phyloP scores from a whole-genome alignment of 1,140 invertebrate species.

The Drosophila eugracilis region DNA sequence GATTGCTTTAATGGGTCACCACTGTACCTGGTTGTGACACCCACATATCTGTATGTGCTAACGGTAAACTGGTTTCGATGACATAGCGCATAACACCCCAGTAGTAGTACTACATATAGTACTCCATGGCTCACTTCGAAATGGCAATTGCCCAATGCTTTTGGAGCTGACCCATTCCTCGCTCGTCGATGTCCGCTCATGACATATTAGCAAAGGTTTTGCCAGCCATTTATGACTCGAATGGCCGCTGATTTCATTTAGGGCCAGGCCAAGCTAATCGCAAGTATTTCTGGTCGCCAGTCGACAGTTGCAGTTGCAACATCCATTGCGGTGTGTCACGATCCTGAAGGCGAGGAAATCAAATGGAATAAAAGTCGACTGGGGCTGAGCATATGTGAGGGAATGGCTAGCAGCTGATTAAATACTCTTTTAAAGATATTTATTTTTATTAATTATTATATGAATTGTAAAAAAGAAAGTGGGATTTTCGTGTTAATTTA shows the following conservation, averaged over 20 bases:
- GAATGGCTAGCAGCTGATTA: not conserved
- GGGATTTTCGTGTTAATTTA: too few species aligned
- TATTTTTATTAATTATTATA: too few species aligned
- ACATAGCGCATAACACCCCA: constrained; percentile 27
- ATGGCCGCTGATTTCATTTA: constrained; percentile 50
- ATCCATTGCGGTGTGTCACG: constrained; percentile 66
- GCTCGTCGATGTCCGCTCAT: constrained; percentile 36
- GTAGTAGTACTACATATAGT: constrained; percentile 1
- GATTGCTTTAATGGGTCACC: constrained; percentile 59
- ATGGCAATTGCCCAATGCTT: constrained; percentile 45
- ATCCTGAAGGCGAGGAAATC: constrained; percentile 73
- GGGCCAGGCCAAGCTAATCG: constrained; percentile 46
- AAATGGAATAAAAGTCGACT: constrained; percentile 37
- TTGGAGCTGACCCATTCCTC: constrained; percentile 28
- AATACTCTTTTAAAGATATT: not conserved
- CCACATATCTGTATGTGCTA: constrained; percentile 25
- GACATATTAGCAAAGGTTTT: constrained; percentile 52
- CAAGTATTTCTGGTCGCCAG: constrained; percentile 27
- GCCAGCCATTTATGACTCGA: constrained; percentile 36
- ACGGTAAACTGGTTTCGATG: constrained; percentile 45
- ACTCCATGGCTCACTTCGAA: constrained; percentile 11
- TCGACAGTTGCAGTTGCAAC: constrained; percentile 31
- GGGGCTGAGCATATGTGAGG: constrained; percentile 24
- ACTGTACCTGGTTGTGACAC: constrained; percentile 47
- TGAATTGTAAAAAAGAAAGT: not conserved